Evolutionary conservation across 2,113 vertebrate species (phyloP).

Genomic region (Odocoileus virginianus): DNA sequence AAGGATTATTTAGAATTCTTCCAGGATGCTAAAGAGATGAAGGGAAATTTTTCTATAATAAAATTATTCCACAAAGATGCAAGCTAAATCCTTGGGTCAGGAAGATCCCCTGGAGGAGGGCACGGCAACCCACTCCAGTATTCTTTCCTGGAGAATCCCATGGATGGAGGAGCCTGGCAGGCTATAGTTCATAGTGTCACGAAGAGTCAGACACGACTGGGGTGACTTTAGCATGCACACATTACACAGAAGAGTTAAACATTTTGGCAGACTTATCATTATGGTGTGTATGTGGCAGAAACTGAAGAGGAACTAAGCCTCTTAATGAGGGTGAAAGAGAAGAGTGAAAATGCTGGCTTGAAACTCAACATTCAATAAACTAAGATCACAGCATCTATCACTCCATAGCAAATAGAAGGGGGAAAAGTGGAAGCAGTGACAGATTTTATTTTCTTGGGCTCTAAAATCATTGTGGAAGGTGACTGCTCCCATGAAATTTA

Average conservation of each 20-base stretch:
- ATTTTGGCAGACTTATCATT: not conserved
- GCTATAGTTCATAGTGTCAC: not conserved
- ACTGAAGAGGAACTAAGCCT: not conserved
- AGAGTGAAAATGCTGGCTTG: not conserved
- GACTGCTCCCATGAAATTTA: not conserved
- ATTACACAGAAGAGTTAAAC: not conserved
- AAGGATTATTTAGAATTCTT: not conserved
- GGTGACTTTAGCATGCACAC: not conserved
- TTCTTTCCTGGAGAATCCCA: not conserved
- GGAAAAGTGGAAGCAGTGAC: not conserved
- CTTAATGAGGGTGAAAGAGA: not conserved
- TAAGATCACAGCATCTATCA: not conserved
- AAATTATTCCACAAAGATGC: not conserved
- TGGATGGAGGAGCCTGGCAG: not conserved
- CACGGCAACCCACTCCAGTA: not conserved
- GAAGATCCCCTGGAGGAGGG: not conserved
- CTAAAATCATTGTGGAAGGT: not conserved
- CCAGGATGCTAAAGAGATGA: not conserved
- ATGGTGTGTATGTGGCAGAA: fast-evolving
- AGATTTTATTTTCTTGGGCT: not conserved
- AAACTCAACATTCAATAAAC: not conserved
- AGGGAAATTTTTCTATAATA: not conserved
- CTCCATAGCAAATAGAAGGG: not conserved
- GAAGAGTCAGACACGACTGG: not conserved
- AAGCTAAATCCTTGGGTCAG: not conserved